Base-by-base conservation (phyloP, 53 echinoderm and acorn worm species). In the Hippasteria phrygiana region DNA sequence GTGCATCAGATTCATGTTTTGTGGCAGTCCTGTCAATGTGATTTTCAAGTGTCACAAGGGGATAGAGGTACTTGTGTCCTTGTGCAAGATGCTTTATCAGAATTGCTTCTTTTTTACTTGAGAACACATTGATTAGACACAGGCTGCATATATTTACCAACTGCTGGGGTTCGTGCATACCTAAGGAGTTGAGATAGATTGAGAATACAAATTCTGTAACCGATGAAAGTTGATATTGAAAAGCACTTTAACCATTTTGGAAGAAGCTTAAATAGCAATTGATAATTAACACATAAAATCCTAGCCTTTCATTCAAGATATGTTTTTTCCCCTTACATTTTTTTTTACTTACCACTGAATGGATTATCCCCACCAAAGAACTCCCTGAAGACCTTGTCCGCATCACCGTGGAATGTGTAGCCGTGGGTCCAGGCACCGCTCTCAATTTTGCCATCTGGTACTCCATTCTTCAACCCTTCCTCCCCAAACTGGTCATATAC, bases 291-390 rank as follows among this genome's bases (percentile, higher is more conserved):
- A n/a, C n/a, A n/a, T n/a, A n/a, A n/a, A n/a, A n/a, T n/a, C n/a
- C n/a, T n/a, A n/a, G n/a, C n/a, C n/a, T n/a, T n/a, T n/a, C n/a
- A n/a, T n/a, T n/a, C n/a, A n/a, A n/a, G n/a, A n/a, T n/a, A n/a
- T n/a, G n/a, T n/a, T n/a, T n/a, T n/a, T n/a, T n/a, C 1, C 26
- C n/a, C 8, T 24, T 59, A 26, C 7, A 24, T 75, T 43, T 31
- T 35, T 24, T 33, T 27, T 14, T 78, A 22, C 93, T 92, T 80
- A 97, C 97, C 97, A 92, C 70, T 87, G 56, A 95, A 97, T 89
- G 97, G 97, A 41, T 97, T 97, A 41, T 97, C 95, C 13, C 97
- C 97, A 91, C 97, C 97, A 91, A 97, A 97, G 94, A 97, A 97
- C 20, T 97, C 95, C 37, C 73, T 71, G 91, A 97, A 97, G 38